Evolutionary conservation across 2,113 vertebrate genomes (phyloP).

Genomic region (Etia nguti): DNA sequence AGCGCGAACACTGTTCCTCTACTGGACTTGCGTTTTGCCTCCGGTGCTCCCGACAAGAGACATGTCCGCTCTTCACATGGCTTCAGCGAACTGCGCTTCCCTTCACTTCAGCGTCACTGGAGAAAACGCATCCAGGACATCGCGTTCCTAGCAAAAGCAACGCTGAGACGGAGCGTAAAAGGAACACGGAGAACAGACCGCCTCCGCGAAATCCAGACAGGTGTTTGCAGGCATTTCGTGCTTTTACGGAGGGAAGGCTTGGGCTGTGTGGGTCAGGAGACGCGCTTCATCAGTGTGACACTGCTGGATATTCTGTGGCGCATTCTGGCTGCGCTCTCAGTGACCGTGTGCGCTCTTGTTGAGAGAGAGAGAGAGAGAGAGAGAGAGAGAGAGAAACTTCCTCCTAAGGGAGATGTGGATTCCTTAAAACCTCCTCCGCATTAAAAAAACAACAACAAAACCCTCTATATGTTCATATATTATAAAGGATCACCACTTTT

Average conservation of each 20-base stretch:
- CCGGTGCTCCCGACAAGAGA: neutral
- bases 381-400: neutral
- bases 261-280: neutral
- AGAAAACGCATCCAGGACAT: conserved; percentile 49
- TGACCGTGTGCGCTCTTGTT: neutral
- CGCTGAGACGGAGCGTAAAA: neutral
- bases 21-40: neutral
- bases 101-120: conserved; percentile 11
- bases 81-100: neutral
- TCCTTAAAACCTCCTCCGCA: neutral
- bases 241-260: neutral
- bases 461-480: neutral
- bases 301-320: neutral
- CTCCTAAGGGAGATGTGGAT: neutral
- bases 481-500: neutral
- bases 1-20: neutral
- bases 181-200: neutral
- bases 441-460: neutral
- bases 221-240: conserved; percentile 19
- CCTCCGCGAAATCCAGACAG: neutral
- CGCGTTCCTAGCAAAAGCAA: conserved; percentile 16
- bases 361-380: neutral
- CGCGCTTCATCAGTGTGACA: neutral
- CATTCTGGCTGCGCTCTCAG: neutral
- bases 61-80: conserved; percentile 42